Conservation (phyloP, 2,797 vertebrate genomes). For the Trichosurus vulpecula region DNA sequence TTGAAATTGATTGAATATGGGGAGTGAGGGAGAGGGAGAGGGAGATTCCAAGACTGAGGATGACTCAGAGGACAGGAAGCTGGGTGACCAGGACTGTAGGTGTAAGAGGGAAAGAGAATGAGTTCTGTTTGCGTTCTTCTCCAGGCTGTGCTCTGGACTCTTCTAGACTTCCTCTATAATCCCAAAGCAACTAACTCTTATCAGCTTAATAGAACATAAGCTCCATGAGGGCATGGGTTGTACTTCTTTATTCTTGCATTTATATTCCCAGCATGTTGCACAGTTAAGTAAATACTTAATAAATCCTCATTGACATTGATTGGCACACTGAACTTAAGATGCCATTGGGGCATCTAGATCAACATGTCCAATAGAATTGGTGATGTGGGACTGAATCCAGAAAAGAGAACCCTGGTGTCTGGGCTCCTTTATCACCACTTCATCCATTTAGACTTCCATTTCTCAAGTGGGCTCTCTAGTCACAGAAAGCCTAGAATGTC, state of each 20-base stretch:
- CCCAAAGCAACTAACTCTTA: neutral
- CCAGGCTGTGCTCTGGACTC: neutral
- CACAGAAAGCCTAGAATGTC: neutral
- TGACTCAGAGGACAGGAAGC: neutral
- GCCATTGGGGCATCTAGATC: neutral
- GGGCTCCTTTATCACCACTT: neutral
- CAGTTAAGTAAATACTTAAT: neutral
- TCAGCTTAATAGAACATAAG: neutral
- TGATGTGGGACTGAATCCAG: neutral
- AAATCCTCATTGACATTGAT: neutral
- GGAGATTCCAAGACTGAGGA: neutral
- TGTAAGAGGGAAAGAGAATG: neutral
- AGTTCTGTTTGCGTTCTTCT: neutral
- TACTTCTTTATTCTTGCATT: neutral
- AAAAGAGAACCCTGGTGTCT: neutral
- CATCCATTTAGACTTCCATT: neutral
- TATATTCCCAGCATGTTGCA: neutral
- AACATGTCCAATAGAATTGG: neutral
- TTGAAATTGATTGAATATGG: neutral
- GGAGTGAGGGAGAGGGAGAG: neutral
- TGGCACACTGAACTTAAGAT: neutral
- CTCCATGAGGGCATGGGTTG: neutral
- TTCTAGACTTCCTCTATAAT: neutral
- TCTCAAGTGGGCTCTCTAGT: neutral
- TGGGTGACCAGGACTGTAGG: neutral